Base-by-base conservation (phyloP, 2,888 invertebrate genomes). In the Beris morrisii region DNA sequence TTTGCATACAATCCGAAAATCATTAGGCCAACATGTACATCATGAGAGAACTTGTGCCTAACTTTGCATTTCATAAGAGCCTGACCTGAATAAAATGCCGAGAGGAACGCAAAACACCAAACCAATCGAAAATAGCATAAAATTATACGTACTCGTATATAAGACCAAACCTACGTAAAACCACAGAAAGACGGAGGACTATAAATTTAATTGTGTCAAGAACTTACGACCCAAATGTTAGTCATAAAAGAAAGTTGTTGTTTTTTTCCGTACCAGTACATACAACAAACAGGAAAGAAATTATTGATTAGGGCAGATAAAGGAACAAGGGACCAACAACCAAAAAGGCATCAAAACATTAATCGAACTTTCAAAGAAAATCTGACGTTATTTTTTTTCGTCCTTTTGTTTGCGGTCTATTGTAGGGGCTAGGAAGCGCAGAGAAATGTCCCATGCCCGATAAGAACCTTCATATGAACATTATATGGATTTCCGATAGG, bases 181-280 rank as follows among this genome's bases (percentile, higher is more conserved):
- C 11, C 53, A 44, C 44, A 44, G 15, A 46, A 53, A 53, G 53
- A 30, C 31, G 48, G 46, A 46, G 46, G 46, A 52, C 61, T 50
- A 61, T 61, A 61, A 61, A 61, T 61, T 61, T 52, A 61, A 52
- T 61, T 61, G 61, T 61, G 50, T 38, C 61, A 45, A 58, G 58
- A 55, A 32, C 58, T 46, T 13, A 28, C 22, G 45, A n/a, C 46
- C 31, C 45, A 46, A 58, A 58, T 58, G 58, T 30, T 45, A 22
- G 45, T 30, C 58, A 58, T 58, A 46, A 45, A 50, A 38, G 15
- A 50, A 22, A 38, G 22, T 28, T 38, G 38, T 52, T 38, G 38
- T 61, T 61, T 61, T 13, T 7, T 61, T 32, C 52, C 32, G 9
- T 30, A 15, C 22, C 45, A 22, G 31, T 11, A 38, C 57, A 12